These are phyloP conservation scores for human (Homo sapiens) DNA, from an alignment of 2,113 vertebrate species.

Conservation along the genomic window GRCh38 chr1:51306501-51307000, in stretches of 20 bases:
- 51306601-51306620: neutral
- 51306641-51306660: neutral
- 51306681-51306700: neutral
- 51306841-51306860: neutral
- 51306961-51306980: neutral
- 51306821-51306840: neutral
- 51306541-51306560: neutral
- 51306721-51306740: neutral
- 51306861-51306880: rapidly evolving
- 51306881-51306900: neutral
- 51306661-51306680: neutral
- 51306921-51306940: neutral
- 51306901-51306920: neutral
- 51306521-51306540: neutral
- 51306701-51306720: neutral
- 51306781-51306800: neutral
- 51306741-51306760: neutral
- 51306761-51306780: neutral
- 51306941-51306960: neutral
- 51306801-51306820: neutral
- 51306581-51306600: neutral
- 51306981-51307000: neutral
- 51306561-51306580: neutral
- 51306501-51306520: neutral
- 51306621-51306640: neutral